phyloP scores from a whole-genome alignment of 2,888 invertebrate genomes.

The Orthosia gothica region DNA sequence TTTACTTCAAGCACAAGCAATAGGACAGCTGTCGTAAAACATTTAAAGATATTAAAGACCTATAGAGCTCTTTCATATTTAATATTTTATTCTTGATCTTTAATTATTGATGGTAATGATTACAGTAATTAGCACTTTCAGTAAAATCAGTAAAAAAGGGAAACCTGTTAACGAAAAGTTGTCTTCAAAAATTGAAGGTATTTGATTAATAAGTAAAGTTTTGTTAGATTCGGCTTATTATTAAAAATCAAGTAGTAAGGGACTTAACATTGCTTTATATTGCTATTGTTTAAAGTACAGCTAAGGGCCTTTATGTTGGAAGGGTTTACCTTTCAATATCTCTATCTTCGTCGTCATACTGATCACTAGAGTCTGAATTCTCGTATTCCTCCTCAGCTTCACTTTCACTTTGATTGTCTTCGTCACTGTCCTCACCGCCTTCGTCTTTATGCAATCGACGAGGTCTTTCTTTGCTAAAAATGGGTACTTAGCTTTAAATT shows the following conservation, averaged over 20 bases:
- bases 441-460: conserved; percentile 65
- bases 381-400: conserved; percentile 78
- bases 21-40: neutral
- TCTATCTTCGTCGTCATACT: conserved; percentile 76
- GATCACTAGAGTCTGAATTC: conserved; percentile 71
- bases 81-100: too few relatives aligned
- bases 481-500: neutral
- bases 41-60: neutral
- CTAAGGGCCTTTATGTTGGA: neutral
- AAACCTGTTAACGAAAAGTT: too few relatives aligned
- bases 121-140: neutral
- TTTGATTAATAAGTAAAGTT: neutral
- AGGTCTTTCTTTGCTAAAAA: conserved; percentile 68
- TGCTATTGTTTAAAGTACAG: neutral
- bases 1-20: neutral
- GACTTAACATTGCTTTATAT: neutral
- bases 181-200: too few relatives aligned
- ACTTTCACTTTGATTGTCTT: conserved; percentile 69
- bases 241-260: neutral
- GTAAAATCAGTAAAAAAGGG: neutral
- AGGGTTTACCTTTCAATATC: conserved; percentile 75
- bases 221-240: neutral
- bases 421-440: conserved; percentile 65
- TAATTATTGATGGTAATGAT: neutral
- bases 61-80: too few relatives aligned